phyloP scores from a whole-genome alignment of 2,797 vertebrate species.

The Kryptopterus vitreolus region DNA sequence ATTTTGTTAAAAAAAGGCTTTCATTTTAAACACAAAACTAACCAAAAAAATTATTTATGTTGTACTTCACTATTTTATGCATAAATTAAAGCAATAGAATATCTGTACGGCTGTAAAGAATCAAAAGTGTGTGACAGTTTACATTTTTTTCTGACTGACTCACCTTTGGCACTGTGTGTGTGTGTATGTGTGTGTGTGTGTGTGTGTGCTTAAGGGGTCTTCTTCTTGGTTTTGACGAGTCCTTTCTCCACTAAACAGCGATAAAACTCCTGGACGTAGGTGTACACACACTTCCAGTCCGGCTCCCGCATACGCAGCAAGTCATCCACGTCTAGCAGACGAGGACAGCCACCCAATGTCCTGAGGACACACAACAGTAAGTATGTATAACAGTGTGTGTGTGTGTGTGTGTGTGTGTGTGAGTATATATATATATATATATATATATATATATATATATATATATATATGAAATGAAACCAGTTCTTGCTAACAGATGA shows the following conservation, averaged over 20 bases:
- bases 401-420: too few species aligned
- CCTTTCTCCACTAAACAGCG: conserved; percentile 97
- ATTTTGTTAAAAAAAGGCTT: neutral
- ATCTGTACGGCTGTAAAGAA: neutral
- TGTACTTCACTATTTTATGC: conserved; percentile 32
- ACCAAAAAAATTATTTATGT: neutral
- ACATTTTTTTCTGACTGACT: conserved; percentile 27
- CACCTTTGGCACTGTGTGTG: conserved; percentile 28
- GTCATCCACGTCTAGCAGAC: conserved; percentile 95
- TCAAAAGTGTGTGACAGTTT: conserved; percentile 13
- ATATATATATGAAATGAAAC: conserved; percentile 10
- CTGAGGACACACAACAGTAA: conserved; percentile 63
- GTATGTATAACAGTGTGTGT: too few species aligned
- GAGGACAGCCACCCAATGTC: conserved; percentile 90
- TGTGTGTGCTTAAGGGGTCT: conserved; percentile 50
- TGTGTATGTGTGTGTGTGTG: neutral
- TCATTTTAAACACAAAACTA: neutral
- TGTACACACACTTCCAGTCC: conserved; percentile 99
- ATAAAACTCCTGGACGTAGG: conserved; percentile 99
- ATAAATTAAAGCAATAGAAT: conserved; percentile 7
- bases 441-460: too few species aligned
- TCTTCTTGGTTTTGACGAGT: conserved; percentile 97
- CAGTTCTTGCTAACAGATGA: neutral
- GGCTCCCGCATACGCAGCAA: conserved; percentile 94
- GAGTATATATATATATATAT: too few species aligned